Evolutionary conservation across 37 sponge, comb jelly and placozoan genomes (phyloP), one percentile per base, ranked within the genome.

Genomic region (Dysidea cf. avara): DNA sequence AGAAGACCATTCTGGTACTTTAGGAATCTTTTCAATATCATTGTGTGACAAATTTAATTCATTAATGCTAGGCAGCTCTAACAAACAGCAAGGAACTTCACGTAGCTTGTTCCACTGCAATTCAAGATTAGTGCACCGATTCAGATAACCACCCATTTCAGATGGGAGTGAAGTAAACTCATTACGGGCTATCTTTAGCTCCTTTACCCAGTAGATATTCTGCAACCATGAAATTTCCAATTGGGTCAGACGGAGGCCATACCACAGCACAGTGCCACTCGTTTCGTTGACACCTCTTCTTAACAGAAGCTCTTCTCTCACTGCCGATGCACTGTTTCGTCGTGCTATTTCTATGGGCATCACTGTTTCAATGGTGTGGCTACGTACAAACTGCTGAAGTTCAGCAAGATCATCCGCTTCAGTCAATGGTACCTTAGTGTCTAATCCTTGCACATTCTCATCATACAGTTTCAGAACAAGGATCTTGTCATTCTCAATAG

Each of bases 311-410:
- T n/a, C n/a, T n/a, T n/a, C n/a, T n/a, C n/a, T n/a, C n/a, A n/a
- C n/a, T n/a, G n/a, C n/a, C n/a, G n/a, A 86, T 84, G 37, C 83
- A 3, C 77, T 57, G n/a, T 59, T 51, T 0, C 87, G 56, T 26
- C 83, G 77, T 24, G 86, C 92, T 40, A 91, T 68, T 37, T 91
- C 87, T n/a, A 91, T 86, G 12, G 91, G 86, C 21, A 90, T 87
- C 6, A 81, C 81, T 0, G 91, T 85, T 17, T 76, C 74, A 17
- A 90, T 75, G n/a, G 75, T 72, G 14, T 83, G 83, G 39, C 43
- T 68, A 48, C 60, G 25, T 1, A 84, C 83, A 13, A 66, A 78
- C 20, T 64, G 67, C 40, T 79, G 87, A 11, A 86, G 72, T n/a
- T 70, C 79, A 1, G 71, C 51, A 47, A 86, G 76, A 26, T 76